Evolutionary conservation across 2,888 invertebrate species (phyloP).

Genomic region (Harpalus rufipes): DNA sequence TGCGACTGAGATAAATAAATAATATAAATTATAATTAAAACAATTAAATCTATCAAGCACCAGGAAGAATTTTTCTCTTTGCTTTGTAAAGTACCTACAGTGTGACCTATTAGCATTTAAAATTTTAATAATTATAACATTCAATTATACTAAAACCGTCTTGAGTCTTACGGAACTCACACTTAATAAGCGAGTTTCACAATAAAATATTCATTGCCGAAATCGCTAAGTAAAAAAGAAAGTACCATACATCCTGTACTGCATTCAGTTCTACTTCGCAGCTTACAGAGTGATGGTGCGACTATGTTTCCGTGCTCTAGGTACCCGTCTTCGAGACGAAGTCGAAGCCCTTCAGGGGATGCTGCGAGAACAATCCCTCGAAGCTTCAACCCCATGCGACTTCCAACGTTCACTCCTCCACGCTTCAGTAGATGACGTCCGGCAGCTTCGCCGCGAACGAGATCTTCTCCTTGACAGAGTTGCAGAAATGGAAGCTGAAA

Average conservation of each 20-base stretch:
- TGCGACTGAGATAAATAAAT: no score
- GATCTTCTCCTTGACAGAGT: conserved; percentile 87
- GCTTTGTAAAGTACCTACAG: no score
- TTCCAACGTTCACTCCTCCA: conserved; percentile 75
- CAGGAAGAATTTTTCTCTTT: no score
- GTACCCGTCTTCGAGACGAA: conserved; percentile 84
- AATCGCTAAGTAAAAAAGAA: conserved; percentile 29
- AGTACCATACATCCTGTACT: neutral
- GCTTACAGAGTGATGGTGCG: conserved; percentile 8
- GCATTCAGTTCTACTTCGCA: neutral
- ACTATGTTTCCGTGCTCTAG: conserved; percentile 69
- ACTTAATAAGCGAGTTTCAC: neutral
- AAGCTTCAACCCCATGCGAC: conserved; percentile 70
- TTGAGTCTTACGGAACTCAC: no score
- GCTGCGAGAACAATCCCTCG: conserved; percentile 74
- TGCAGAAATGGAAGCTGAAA: conserved; percentile 88
- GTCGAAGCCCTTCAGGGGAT: conserved; percentile 83
- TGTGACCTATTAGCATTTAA: no score
- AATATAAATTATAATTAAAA: no score
- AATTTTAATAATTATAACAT: no score
- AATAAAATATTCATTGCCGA: conserved; percentile 25
- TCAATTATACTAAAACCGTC: no score
- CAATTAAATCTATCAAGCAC: no score
- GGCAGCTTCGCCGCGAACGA: conserved; percentile 84
- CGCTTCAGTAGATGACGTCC: conserved; percentile 79